Base-by-base conservation (phyloP, 2,113 vertebrate genomes). In the Genyomyrus donnyi region DNA sequence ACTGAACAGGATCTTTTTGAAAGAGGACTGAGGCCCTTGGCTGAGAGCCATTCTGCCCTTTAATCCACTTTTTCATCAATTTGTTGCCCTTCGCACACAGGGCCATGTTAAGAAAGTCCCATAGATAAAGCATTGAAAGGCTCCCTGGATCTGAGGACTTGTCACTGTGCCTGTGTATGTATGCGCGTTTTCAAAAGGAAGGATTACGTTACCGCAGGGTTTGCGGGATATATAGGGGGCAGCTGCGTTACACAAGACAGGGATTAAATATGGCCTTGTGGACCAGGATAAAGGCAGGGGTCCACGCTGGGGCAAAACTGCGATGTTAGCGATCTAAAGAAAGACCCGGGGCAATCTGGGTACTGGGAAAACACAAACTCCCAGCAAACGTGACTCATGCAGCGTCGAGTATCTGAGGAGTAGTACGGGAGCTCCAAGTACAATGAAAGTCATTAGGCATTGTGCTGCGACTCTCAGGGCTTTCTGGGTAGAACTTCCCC, bases 181-280 rank as follows among this genome's bases (percentile, higher is more conserved):
- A 89, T 77, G 88, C 62, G 80, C 87, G n/a, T 56, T 74, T 89
- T 88, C 62, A 86, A 90, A 91, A 92, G 92, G 91, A 90, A 92
- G 90, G 91, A 92, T 90, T 89, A 91, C 90, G 90, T 91, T 35
- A 83, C 90, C 70, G 52, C 66, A 49, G 58, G 90, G 90, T 89
- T 93, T 88, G 91, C 48, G 62, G 88, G 88, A 77, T 88, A 90
- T 85, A 90, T 45, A 89, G 85, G 62, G 74, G 77, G 52, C 80
- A 90, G 88, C 53, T 19, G 85, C 77, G 46, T 89, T 92, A 90
- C 86, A 85, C 77, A 74, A 93, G 66, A 66, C 62, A 50, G 85
- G 90, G 90, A 92, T 93, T 92, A 92, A 89, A 90, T 48, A 88
- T 88, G 91, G 88, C 90, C 88, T 89, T 87, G 88, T 52, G 49